A percentile compares a stretch with the other conserved stretches of the same genome.
Conservation (phyloP, 30 jellyfish, hydroid and myxozoan genomes). For the Sanderia malayensis region DNA sequence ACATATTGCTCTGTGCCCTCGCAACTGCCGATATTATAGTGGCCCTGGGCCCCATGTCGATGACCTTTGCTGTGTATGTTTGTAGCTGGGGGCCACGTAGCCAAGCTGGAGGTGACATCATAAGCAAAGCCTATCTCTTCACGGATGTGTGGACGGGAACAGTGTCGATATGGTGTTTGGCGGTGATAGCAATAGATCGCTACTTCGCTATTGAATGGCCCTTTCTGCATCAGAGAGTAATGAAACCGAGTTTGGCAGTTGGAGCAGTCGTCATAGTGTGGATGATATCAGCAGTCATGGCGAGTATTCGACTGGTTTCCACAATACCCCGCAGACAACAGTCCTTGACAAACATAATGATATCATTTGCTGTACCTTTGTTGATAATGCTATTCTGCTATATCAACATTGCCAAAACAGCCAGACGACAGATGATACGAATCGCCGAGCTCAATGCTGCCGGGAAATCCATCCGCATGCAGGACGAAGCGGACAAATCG, state of each 20-base stretch:
- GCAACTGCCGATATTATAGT: constrained; percentile 73
- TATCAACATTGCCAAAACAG: constrained; percentile 69
- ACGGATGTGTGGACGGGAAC: constrained; percentile 68
- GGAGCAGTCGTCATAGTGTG: constrained; percentile 52
- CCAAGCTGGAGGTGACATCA: constrained; percentile 8
- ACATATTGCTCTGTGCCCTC: constrained; percentile 56
- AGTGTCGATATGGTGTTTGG: constrained; percentile 62
- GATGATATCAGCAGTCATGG: constrained; percentile 28
- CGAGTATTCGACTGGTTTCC: constrained; percentile 11
- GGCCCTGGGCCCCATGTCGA: constrained; percentile 68
- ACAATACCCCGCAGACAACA: not conserved
- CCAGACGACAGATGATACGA: constrained; percentile 77
- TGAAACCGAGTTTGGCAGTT: constrained; percentile 38
- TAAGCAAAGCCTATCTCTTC: constrained; percentile 21
- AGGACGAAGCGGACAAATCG: constrained; percentile 21
- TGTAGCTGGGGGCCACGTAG: constrained; percentile 58
- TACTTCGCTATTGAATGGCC: constrained; percentile 83
- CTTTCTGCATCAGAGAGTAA: constrained; percentile 62
- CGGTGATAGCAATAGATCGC: constrained; percentile 82
- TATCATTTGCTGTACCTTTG: constrained; percentile 63
- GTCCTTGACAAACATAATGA: constrained; percentile 46
- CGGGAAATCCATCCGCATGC: constrained; percentile 30
- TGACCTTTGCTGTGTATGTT: constrained; percentile 65
- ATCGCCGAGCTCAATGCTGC: constrained; percentile 58
- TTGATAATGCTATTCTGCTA: constrained; percentile 65